phyloP scores from a whole-genome alignment of 35 echinoderm and acorn worm genomes.

The Apostichopus californicus region DNA sequence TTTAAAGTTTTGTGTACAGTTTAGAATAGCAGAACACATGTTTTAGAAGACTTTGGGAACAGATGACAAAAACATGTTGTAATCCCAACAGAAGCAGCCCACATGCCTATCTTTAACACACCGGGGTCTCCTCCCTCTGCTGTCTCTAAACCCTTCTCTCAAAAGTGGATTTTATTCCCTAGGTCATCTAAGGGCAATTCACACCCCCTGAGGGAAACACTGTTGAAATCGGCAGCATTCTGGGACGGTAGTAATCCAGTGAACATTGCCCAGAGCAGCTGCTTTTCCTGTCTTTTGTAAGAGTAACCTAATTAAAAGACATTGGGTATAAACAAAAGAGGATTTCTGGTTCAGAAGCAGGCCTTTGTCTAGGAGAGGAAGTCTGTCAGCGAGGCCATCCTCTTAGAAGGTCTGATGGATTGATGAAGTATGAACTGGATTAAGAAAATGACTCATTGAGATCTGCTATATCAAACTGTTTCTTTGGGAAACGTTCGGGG shows the following conservation, averaged over 20 bases:
- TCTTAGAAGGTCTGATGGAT: slow-evolving; percentile 31
- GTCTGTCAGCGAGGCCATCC: slow-evolving; percentile 18
- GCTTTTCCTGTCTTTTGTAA: slow-evolving; percentile 17
- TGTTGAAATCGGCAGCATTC: slow-evolving; percentile 9
- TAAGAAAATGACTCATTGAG: slow-evolving; percentile 43
- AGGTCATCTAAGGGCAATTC: slow-evolving; percentile 25
- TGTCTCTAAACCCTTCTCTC: not conserved
- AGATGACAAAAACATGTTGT: not conserved
- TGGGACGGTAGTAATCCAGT: slow-evolving; percentile 15
- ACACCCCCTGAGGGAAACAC: not conserved
- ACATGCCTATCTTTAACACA: not conserved
- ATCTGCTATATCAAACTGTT: not conserved
- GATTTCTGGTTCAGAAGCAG: slow-evolving; percentile 30
- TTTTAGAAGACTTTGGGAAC: not conserved
- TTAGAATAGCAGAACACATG: too few species aligned
- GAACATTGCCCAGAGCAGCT: slow-evolving; percentile 40
- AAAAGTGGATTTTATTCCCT: not conserved
- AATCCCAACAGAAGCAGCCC: not conserved
- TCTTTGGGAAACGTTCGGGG: not conserved
- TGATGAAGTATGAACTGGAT: slow-evolving; percentile 26
- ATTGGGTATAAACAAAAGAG: slow-evolving; percentile 33
- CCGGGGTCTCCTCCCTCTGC: not conserved
- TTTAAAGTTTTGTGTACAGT: too few species aligned
- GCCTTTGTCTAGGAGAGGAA: slow-evolving; percentile 20
- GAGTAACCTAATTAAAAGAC: slow-evolving; percentile 27